Evolutionary conservation across 2,888 invertebrate genomes (phyloP), one percentile per base, ranked within the genome.

Genomic region (Eupithecia subumbrata): DNA sequence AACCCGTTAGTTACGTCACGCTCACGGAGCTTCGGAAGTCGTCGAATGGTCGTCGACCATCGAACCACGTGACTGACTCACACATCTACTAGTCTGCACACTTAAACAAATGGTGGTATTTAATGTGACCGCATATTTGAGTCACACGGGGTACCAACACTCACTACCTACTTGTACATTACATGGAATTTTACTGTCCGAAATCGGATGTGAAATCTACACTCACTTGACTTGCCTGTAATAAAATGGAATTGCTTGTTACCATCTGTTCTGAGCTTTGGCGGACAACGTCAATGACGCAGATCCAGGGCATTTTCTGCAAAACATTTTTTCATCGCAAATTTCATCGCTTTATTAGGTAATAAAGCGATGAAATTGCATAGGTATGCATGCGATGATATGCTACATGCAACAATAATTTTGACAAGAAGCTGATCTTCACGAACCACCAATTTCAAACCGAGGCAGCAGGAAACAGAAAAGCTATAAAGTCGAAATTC

Each of bases 1-100:
- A 69, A 69, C 71, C 73, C 75, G 73, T 76, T 73, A 75, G 72
- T 79, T 76, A 77, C 76, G 45, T 69, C 48, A 67, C 43, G 40
- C 73, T 77, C 73, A 78, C 69, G 70, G 34, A 75, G 66, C 66
- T 72, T 76, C 63, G 63, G 69, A 77, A 71, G 74, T 70, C 73
- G 69, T 68, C 69, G 63, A 75, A n/a, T n/a, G n/a, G 52, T 52
- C 52, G 48, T 56, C 25, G 25, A 60, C 75, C 66, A 71, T 63
- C 45, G 30, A 63, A 69, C 56, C 73, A 73, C 75, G 64, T 69
- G 73, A 74, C 72, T 76, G 69, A 69, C 63, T 71, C 75, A 76
- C 73, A 75, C 76, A 75, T 66, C 63, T 86, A 85, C 83, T 22
- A 84, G 86, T 82, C 43, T 80, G 75, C 84, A 81, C 76, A 82